phyloP scores from a whole-genome alignment of 1,140 invertebrate species.

The Platyura marginata region DNA sequence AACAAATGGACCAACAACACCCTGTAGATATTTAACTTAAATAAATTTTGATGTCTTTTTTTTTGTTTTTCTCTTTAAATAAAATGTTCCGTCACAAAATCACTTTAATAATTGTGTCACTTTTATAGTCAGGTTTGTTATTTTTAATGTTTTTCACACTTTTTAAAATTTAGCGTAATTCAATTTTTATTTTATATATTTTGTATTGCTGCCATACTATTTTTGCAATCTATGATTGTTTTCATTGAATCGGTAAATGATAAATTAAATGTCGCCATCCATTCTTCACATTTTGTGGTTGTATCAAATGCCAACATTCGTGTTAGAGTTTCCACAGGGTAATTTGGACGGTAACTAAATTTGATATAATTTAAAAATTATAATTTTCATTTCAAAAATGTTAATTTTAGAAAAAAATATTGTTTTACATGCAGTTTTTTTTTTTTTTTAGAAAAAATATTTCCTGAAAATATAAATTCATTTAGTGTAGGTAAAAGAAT shows the following conservation, averaged over 20 bases:
- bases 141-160: no score
- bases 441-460: background rate
- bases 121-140: no score
- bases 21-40: no score
- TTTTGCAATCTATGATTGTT: slow-evolving; percentile 71
- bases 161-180: no score
- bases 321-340: slow-evolving; percentile 68
- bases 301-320: slow-evolving; percentile 74
- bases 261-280: slow-evolving; percentile 64
- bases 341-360: slow-evolving; percentile 83
- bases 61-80: no score
- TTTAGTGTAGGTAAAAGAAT: background rate
- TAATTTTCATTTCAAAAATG: background rate
- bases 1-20: no score
- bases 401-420: no score
- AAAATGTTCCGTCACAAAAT: no score
- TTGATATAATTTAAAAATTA: background rate
- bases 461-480: background rate
- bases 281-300: slow-evolving; percentile 63
- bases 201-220: slow-evolving; percentile 37
- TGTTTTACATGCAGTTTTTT: no score
- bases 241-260: slow-evolving; percentile 49
- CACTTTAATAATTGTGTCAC: no score
- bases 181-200: no score
- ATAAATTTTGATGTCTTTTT: no score